Conservation (phyloP, 2,888 invertebrate genomes). For the Formica aserva region DNA sequence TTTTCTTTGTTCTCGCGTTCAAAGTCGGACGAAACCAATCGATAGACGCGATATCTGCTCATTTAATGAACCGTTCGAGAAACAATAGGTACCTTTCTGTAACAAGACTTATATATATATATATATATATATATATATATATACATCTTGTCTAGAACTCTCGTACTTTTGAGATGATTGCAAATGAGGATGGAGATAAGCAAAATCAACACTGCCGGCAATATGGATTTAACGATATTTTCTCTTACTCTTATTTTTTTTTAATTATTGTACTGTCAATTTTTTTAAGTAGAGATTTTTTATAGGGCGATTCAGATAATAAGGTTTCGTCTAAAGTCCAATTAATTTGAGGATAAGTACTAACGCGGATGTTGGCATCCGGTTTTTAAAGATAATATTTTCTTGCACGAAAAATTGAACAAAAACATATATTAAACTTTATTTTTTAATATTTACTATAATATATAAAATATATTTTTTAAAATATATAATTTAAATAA, state of each 20-base stretch:
- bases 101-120: background rate
- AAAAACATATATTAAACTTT: background rate
- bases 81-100: background rate
- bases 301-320: background rate
- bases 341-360: background rate
- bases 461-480: background rate
- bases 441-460: background rate
- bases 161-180: background rate
- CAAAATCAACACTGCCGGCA: background rate
- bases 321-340: background rate
- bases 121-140: too few species aligned
- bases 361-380: background rate
- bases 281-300: background rate
- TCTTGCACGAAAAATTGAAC: background rate
- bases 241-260: background rate
- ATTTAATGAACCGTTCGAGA: background rate
- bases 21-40: conserved; percentile 6
- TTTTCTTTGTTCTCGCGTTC: conserved; percentile 25
- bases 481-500: background rate
- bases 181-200: background rate
- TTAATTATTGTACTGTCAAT: background rate
- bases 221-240: background rate
- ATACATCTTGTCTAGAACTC: background rate
- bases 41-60: background rate
- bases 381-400: conserved; percentile 7